Percentiles rank a stretch among this genome's conserved stretches.
These are phyloP conservation scores for Copsychus sechellarum DNA, from an alignment of 2,113 vertebrate genomes.

Conservation along the genomic window DNA sequence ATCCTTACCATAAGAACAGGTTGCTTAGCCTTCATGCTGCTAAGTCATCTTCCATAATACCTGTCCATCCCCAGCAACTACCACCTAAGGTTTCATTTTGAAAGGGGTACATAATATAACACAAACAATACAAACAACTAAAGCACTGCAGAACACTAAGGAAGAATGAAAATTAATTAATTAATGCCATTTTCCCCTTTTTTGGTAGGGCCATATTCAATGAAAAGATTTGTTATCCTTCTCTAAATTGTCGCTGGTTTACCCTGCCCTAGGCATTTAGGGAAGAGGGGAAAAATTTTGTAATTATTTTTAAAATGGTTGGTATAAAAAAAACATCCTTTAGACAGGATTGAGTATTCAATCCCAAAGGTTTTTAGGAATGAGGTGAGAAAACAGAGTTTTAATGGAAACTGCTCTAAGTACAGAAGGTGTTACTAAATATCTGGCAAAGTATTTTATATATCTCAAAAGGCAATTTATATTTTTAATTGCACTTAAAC, in stretches of 20 bases:
- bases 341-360: neutral
- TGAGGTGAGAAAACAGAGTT: neutral
- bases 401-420: neutral
- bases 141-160: neutral
- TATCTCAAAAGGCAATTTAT: neutral
- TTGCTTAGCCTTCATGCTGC: neutral
- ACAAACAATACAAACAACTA: neutral
- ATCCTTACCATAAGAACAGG: accelerated
- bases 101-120: neutral
- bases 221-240: neutral
- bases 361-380: neutral
- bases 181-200: neutral
- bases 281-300: neutral
- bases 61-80: neutral
- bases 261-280: neutral
- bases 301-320: neutral
- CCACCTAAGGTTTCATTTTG: neutral
- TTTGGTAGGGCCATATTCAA: neutral
- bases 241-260: neutral
- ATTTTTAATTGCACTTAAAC: neutral
- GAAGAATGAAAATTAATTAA: neutral
- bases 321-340: neutral
- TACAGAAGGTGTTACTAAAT: neutral
- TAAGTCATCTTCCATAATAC: neutral
- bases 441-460: neutral